Evolutionary conservation across 2,113 vertebrate species (phyloP).

Genomic region (Balaeniceps rex): DNA sequence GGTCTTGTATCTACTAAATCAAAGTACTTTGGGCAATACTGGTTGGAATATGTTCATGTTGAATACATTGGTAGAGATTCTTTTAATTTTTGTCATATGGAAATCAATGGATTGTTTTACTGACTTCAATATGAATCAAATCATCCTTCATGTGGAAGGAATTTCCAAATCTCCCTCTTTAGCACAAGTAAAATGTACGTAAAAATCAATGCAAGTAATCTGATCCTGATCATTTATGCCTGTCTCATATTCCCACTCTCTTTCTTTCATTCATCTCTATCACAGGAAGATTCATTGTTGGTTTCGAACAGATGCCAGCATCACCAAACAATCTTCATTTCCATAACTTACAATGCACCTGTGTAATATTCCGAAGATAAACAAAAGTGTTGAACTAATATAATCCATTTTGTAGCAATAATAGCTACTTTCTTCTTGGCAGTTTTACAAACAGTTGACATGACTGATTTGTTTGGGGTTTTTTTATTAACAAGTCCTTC

Average conservation of each 20-base stretch:
- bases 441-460: not conserved
- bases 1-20: not conserved
- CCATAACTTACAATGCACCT: not conserved
- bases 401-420: not conserved
- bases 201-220: not conserved
- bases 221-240: not conserved
- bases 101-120: not conserved
- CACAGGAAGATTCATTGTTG: not conserved
- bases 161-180: not conserved
- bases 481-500: not conserved
- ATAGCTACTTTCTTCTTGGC: not conserved
- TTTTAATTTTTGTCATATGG: not conserved
- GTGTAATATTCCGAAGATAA: not conserved
- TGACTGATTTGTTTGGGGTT: too few species aligned
- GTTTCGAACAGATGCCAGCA: not conserved
- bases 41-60: not conserved
- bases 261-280: not conserved
- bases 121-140: not conserved
- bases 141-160: not conserved
- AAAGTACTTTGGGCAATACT: not conserved
- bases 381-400: not conserved
- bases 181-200: not conserved
- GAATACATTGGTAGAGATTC: not conserved
- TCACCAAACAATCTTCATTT: not conserved
- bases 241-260: not conserved